Base-by-base conservation (phyloP, 2,888 invertebrate species). In the Uloborus plumipes region DNA sequence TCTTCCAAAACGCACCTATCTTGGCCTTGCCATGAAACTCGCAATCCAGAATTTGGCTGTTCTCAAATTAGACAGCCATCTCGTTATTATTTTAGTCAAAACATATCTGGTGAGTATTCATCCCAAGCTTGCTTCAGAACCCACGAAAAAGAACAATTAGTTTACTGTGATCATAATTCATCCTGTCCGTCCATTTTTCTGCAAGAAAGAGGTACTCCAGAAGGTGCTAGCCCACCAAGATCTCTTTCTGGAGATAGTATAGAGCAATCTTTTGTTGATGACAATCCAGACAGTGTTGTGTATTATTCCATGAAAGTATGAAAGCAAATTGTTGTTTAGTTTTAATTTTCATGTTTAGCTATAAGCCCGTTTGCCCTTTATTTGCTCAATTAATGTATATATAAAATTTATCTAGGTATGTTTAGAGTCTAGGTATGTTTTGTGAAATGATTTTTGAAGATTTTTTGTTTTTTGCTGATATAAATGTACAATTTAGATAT, bases 231-330 rank as follows among this genome's bases (percentile, higher is more conserved):
- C 51, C 77, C 83, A n/a, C 72, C 82, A 9, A 71, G 39, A 47
- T 65, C 65, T 7, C 39, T 31, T n/a, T 20, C 66, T n/a, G 66
- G 61, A 16, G 58, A 65, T 18, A 59, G 51, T 50, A 26, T 20
- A 20, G 65, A 74, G 22, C 55, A 49, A n/a, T 66, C 58, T 16
- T 53, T 20, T 75, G 50, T 39, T 14, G 58, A 50, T 22, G 58
- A 61, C n/a, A 26, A 49, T 31, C 31, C 71, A 22, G 53, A 69
- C 22, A 69, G 69, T 66, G 59, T 66, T 62, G 77, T 83, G 11
- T 83, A 83, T 55, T 83, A 67, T 69, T 83, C 83, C 50, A 67
- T 83, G 69, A 77, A 83, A 77, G 69, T 83, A 47, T 83, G 69
- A 55, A 53, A 50, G 20, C 9, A 58, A 7, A 16, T 22, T 64